phyloP scores from a whole-genome alignment of 2,113 vertebrate species.

The Burhinus bistriatus region DNA sequence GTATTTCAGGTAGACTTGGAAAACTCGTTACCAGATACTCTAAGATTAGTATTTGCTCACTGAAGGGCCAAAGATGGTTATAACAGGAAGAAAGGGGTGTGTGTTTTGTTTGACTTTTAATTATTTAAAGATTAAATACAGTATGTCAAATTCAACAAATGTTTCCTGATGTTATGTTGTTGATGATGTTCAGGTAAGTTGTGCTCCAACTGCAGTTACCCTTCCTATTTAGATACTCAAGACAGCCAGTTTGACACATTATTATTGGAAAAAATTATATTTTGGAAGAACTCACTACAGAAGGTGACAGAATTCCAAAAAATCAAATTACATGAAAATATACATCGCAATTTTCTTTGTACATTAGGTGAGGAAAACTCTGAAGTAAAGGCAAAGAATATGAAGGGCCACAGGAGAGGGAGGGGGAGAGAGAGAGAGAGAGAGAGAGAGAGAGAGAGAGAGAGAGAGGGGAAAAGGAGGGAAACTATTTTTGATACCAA shows the following conservation, averaged over 20 bases:
- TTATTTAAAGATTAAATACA: not conserved
- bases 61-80: not conserved
- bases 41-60: not conserved
- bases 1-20: not conserved
- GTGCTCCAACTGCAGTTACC: not conserved
- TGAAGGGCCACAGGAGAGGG: slow-evolving; percentile 44
- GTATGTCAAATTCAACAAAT: not conserved
- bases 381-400: slow-evolving; percentile 76
- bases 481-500: slow-evolving; percentile 72
- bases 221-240: slow-evolving; percentile 64
- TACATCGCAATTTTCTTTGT: slow-evolving; percentile 98
- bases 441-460: slow-evolving; percentile 61
- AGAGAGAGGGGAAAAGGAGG: slow-evolving; percentile 53
- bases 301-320: slow-evolving; percentile 92
- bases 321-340: slow-evolving; percentile 99
- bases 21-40: not conserved
- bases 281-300: slow-evolving; percentile 98
- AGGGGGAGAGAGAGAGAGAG: slow-evolving; percentile 64
- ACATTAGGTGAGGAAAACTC: slow-evolving; percentile 89
- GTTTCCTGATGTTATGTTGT: not conserved
- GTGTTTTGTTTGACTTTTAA: not conserved
- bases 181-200: not conserved
- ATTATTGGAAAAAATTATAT: slow-evolving; percentile 95
- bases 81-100: not conserved
- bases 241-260: slow-evolving; percentile 73